A percentile compares a stretch with the other conserved stretches of the same genome.
Conservation (phyloP, 2,888 invertebrate genomes). For the Monochamus alternatus region DNA sequence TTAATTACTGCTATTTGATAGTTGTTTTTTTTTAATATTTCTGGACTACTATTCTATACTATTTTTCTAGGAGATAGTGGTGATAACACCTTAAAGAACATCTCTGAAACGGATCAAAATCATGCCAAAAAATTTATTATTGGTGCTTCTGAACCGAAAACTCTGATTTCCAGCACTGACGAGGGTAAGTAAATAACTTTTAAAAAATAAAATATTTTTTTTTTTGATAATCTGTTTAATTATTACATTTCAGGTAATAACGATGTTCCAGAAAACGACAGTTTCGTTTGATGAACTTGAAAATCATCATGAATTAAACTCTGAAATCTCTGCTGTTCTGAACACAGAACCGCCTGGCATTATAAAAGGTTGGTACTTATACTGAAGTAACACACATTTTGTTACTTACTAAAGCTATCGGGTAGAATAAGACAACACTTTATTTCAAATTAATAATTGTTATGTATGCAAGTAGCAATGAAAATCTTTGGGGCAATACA, state of each 20-base stretch:
- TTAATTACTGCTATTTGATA: constrained; percentile 12
- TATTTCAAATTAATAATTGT: too few species aligned
- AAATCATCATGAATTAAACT: constrained; percentile 5
- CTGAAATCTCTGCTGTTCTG: constrained; percentile 4
- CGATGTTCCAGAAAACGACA: constrained; percentile 12
- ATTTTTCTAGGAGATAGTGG: background rate
- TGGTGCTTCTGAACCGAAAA: background rate
- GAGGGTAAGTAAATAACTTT: constrained; percentile 3
- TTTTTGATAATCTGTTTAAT: background rate
- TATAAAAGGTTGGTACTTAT: constrained; percentile 3
- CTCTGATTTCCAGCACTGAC: constrained; percentile 7
- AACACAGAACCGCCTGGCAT: background rate
- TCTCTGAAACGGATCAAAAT: background rate
- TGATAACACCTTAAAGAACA: background rate
- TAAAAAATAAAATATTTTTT: background rate
- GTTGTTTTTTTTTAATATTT: background rate
- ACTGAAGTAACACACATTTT: constrained; percentile 8
- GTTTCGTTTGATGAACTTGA: background rate
- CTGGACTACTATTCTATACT: background rate
- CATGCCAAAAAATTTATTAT: constrained; percentile 1
- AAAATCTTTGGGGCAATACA: too few species aligned
- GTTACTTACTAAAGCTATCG: background rate
- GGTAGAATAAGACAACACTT: too few species aligned
- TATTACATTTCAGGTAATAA: constrained; percentile 10
- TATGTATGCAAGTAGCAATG: too few species aligned